Conservation (phyloP, 2,888 invertebrate genomes). For the Choreutis nemorana region DNA sequence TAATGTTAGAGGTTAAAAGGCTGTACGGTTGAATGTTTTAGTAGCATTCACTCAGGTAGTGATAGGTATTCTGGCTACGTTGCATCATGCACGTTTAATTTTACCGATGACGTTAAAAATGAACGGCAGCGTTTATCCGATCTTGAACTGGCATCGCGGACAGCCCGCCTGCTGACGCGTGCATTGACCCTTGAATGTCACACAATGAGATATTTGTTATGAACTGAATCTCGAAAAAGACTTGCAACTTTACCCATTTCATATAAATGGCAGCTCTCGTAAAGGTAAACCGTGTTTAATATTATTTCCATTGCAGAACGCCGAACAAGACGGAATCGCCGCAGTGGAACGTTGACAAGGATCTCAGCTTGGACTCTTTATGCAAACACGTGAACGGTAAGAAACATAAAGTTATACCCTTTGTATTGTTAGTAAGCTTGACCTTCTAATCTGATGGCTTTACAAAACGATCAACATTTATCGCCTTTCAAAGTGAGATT, state of each 20-base stretch:
- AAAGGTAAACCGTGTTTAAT: too few species aligned
- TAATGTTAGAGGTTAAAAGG: too few species aligned
- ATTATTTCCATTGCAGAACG: conserved; percentile 36
- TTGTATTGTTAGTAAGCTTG: conserved; percentile 6
- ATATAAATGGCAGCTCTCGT: too few species aligned
- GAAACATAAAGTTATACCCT: conserved; percentile 14
- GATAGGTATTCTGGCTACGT: too few species aligned
- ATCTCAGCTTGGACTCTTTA: conserved; percentile 38
- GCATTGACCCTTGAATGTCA: conserved; percentile 48
- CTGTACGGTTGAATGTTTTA: too few species aligned
- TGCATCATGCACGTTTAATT: conserved; percentile 38
- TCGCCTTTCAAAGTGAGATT: conserved; percentile 13
- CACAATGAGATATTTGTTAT: conserved; percentile 41
- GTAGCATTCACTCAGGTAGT: too few species aligned
- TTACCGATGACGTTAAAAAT: conserved; percentile 39
- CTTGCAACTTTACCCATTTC: too few species aligned
- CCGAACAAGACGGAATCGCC: conserved; percentile 54
- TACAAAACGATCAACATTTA: conserved; percentile 4
- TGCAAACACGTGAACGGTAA: conserved; percentile 56
- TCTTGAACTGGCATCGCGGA: conserved; percentile 23
- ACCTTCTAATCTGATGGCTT: conserved; percentile 13
- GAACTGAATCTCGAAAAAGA: conserved; percentile 28
- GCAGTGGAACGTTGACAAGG: conserved; percentile 47
- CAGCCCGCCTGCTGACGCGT: conserved; percentile 27
- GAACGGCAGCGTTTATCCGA: conserved; percentile 16